Percentiles rank a stretch among this genome's conserved stretches.
Evolutionary conservation across 2,888 invertebrate genomes (phyloP).

Genomic region (Andrena praecox): DNA sequence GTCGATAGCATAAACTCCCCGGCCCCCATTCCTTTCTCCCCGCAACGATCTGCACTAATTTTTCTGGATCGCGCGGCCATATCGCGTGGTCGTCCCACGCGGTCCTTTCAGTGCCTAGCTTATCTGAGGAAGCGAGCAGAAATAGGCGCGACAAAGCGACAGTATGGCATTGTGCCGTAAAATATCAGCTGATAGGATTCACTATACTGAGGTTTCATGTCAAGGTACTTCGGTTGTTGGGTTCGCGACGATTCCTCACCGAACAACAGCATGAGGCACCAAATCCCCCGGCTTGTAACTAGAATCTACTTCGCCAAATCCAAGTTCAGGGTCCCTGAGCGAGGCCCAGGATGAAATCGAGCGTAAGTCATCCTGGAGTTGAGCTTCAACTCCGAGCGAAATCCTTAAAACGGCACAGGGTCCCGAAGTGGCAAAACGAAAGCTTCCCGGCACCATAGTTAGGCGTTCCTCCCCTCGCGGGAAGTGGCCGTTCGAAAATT

Average conservation of each 20-base stretch:
- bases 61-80: slow-evolving; percentile 22
- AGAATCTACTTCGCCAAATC: not conserved
- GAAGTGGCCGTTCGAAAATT: slow-evolving; percentile 31
- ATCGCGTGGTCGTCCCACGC: not conserved
- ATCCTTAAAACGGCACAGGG: not conserved
- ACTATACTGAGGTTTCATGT: too few relatives aligned
- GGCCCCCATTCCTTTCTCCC: slow-evolving; percentile 10
- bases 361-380: not conserved
- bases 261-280: not conserved
- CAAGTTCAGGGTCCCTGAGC: not conserved
- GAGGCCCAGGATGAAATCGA: not conserved
- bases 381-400: not conserved
- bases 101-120: not conserved
- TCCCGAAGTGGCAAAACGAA: not conserved
- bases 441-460: not conserved
- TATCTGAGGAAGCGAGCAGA: slow-evolving; percentile 5
- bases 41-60: slow-evolving; percentile 41
- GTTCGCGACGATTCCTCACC: too few relatives aligned
- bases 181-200: too few relatives aligned
- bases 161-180: too few relatives aligned
- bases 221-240: too few relatives aligned
- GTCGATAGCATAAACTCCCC: slow-evolving; percentile 52
- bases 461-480: not conserved
- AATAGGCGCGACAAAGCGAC: too few relatives aligned
- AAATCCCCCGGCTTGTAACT: not conserved